phyloP scores from a whole-genome alignment of 2,113 vertebrate species.

The Epinephelus cyanopodus region DNA sequence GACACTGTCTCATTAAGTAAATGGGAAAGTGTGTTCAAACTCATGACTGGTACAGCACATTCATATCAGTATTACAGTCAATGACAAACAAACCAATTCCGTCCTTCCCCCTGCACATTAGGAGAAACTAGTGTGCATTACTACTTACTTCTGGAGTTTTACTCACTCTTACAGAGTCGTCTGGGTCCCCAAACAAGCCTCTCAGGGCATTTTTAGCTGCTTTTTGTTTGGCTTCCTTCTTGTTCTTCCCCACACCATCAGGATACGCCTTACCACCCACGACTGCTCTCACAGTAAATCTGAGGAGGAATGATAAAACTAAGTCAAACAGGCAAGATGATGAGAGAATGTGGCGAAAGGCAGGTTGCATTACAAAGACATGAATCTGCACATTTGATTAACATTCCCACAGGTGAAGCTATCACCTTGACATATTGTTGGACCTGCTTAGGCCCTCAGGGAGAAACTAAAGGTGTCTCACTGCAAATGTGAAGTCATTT shows the following conservation, averaged over 20 bases:
- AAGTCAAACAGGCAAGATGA: neutral
- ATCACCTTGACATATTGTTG: neutral
- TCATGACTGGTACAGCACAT: no score
- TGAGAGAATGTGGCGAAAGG: neutral
- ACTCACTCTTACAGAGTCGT: constrained; percentile 40
- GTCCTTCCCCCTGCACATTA: neutral
- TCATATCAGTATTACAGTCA: neutral
- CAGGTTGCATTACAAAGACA: constrained; percentile 2
- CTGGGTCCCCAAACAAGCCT: neutral
- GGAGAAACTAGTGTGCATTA: neutral
- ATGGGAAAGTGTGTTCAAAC: no score
- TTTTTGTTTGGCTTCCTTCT: constrained; percentile 81
- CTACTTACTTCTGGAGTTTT: constrained; percentile 51
- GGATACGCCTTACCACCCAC: constrained; percentile 66
- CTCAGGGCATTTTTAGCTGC: constrained; percentile 78
- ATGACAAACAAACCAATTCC: neutral
- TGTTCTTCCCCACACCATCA: constrained; percentile 73
- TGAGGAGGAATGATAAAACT: constrained; percentile 14
- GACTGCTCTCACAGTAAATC: constrained; percentile 73
- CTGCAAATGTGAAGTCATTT: neutral
- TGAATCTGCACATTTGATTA: neutral
- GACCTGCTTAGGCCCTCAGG: neutral
- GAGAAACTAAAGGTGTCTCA: neutral
- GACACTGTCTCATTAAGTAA: no score
- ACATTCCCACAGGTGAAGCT: neutral